Evolutionary conservation across 1,140 invertebrate species (phyloP), one percentile per base, ranked within the genome.

Genomic region (Drosophila elegans): DNA sequence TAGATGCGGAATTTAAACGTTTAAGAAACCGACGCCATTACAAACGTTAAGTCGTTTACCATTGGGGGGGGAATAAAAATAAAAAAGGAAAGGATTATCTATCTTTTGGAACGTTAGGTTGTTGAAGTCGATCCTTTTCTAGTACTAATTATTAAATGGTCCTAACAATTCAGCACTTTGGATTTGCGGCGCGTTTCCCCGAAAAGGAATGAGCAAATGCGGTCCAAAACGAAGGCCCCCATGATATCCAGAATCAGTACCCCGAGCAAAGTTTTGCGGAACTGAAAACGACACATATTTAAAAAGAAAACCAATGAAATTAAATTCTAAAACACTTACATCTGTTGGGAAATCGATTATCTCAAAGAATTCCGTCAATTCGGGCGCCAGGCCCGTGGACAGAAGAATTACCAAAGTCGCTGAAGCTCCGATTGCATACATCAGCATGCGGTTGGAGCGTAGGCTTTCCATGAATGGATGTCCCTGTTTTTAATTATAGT

Each of bases 381-480:
- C 95, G 2, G 97, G 97, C 34, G 97, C 85, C 12, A 96, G 64
- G 56, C 97, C 96, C 55, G 96, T 94, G 7, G 97, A 96, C 38
- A 98, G 93, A 21, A 95, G 94, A 52, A 98, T 92, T 45, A 98
- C 96, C 16, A 95, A 94, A 44, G 93, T 94, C 16, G 95, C 94
- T 11, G 97, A 97, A 45, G 95, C 94, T 11, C 97, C 45, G 44
- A 99, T 94, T 91, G 97, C 98, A 93, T 98, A 99, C 74, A 99
- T 93, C 55, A 99, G 94, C 27, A 97, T 95, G 84, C 96, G 97
- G 93, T 99, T 99, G 88, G 99, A 97, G 13, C 92, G 92, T 59
- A 99, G 93, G 93, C 97, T 97, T 93, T 99, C 98, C 99, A 99
- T 99, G 84, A 98, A 99, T 2, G 99, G 99, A 92, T 97, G 96